Percentiles rank a stretch among this genome's conserved stretches.
Evolutionary conservation across 2,888 invertebrate species (phyloP).

Genomic region (Tetheella fluctuosa): DNA sequence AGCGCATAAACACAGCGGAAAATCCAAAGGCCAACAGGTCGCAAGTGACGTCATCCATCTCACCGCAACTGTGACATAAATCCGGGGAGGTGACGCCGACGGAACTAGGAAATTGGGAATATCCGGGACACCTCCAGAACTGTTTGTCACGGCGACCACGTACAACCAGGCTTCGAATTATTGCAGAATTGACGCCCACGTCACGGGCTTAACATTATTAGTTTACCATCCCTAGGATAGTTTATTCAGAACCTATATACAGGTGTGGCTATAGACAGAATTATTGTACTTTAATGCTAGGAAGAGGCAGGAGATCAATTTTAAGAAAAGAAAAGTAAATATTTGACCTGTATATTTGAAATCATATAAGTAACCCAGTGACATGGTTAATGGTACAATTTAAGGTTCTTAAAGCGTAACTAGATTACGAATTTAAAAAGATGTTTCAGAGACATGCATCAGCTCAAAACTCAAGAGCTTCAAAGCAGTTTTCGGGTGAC

Average conservation of each 20-base stretch:
- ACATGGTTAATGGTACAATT: no score
- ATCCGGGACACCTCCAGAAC: conserved; percentile 54
- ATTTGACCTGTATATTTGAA: no score
- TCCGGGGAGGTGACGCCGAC: conserved; percentile 47
- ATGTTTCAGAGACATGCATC: no score
- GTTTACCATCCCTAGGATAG: conserved; percentile 15
- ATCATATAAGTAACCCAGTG: no score
- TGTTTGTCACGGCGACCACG: conserved; percentile 60
- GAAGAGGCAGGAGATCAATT: background rate
- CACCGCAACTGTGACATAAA: conserved; percentile 50
- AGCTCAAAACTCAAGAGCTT: background rate
- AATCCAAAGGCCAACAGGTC: conserved; percentile 45
- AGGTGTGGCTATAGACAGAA: background rate
- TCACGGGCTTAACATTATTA: conserved; percentile 48
- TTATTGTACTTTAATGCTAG: no score
- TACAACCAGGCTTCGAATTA: conserved; percentile 40
- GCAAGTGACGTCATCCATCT: conserved; percentile 38
- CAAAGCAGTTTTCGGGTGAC: background rate
- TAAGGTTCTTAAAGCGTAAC: no score
- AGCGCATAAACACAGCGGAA: conserved; percentile 4
- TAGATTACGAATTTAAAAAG: no score
- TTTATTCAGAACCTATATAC: conserved; percentile 7
- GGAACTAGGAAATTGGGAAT: conserved; percentile 68
- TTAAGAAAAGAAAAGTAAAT: no score
- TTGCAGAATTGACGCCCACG: conserved; percentile 49